Evolutionary conservation across 1,140 invertebrate genomes (phyloP).

Genomic region (Dreissena polymorpha): DNA sequence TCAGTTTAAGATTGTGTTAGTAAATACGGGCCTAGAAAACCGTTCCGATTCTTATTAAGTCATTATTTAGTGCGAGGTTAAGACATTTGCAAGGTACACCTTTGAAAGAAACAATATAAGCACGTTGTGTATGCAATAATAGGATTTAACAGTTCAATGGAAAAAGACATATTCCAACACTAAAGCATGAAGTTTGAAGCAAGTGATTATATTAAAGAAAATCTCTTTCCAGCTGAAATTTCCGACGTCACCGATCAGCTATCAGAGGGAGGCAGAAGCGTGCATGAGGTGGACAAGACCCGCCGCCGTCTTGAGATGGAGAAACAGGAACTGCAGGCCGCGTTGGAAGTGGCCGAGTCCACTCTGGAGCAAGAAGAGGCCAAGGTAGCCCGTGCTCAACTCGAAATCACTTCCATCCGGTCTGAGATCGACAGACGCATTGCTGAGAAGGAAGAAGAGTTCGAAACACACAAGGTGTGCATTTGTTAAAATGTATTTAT

Average conservation of each 20-base stretch:
- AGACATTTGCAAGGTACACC: background rate
- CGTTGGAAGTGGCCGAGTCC: constrained; percentile 98
- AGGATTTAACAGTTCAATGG: constrained; percentile 92
- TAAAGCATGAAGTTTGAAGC: constrained; percentile 91
- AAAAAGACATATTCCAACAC: constrained; percentile 98
- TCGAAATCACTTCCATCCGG: constrained; percentile 97
- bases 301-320: constrained; percentile 98
- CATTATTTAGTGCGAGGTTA: background rate
- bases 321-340: constrained; percentile 98
- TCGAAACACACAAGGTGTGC: constrained; percentile 94
- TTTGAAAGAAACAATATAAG: too few relatives aligned
- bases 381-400: constrained; percentile 92
- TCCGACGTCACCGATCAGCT: constrained; percentile 99
- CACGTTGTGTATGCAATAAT: background rate
- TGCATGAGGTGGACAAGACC: constrained; percentile 99
- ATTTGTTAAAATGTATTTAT: background rate
- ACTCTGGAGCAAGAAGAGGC: constrained; percentile 92
- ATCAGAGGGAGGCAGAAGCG: constrained; percentile 93
- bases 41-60: background rate
- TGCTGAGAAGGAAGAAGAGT: constrained; percentile 99
- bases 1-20: background rate
- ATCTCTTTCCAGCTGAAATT: constrained; percentile 94
- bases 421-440: constrained; percentile 99
- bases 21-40: background rate
- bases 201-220: constrained; percentile 98